Evolutionary conservation across 2,113 vertebrate species (phyloP).

Genomic region (Carassius carassius): DNA sequence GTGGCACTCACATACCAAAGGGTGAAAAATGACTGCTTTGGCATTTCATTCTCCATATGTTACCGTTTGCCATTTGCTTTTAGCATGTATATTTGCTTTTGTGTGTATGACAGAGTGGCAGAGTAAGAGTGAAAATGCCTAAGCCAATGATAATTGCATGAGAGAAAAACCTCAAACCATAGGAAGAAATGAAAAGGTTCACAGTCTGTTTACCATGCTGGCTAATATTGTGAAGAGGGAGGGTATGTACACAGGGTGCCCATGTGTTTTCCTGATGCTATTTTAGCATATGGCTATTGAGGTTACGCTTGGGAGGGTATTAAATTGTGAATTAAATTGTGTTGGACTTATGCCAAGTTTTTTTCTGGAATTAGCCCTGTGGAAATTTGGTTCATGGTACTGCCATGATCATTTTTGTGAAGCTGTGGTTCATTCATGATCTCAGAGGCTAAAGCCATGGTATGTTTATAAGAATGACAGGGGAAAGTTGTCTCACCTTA

Average conservation of each 20-base stretch:
- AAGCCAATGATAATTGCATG: neutral
- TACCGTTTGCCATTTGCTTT: neutral
- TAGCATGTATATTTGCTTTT: neutral
- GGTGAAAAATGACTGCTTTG: constrained; percentile 53
- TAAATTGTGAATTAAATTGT: neutral
- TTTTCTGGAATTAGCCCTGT: neutral
- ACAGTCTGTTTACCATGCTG: neutral
- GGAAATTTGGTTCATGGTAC: neutral
- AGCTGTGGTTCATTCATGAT: neutral
- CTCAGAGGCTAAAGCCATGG: neutral
- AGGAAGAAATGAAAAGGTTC: neutral
- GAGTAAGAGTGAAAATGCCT: neutral
- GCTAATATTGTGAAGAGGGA: neutral
- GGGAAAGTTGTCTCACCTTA: neutral
- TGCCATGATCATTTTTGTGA: neutral
- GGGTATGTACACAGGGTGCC: neutral
- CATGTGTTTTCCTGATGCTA: neutral
- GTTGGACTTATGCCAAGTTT: neutral
- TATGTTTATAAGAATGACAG: neutral
- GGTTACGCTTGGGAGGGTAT: neutral
- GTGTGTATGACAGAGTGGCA: neutral
- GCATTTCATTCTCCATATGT: constrained; percentile 50
- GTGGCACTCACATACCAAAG: constrained; percentile 45
- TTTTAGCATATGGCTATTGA: neutral
- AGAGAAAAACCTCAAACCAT: neutral